Percentiles rank a stretch among this genome's conserved stretches.
Conservation (phyloP, 1,140 invertebrate species). For the Coenobita brevimanus region DNA sequence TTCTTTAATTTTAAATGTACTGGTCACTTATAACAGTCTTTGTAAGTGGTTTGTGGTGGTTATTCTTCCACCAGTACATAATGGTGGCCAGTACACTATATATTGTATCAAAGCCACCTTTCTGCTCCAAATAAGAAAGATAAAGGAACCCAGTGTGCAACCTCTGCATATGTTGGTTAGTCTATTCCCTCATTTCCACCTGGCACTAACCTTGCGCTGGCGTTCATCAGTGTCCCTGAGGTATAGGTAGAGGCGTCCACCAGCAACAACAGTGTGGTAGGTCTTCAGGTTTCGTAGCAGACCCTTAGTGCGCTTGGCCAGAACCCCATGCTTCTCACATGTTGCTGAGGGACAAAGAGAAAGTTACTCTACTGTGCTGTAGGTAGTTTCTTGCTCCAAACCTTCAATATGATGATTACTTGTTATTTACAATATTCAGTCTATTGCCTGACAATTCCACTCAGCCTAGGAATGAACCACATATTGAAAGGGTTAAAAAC, state of each 20-base stretch:
- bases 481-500: no score
- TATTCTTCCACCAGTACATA: no score
- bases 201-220: conserved; percentile 37
- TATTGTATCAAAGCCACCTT: no score
- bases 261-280: conserved; percentile 32
- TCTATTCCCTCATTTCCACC: not conserved
- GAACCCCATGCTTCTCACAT: conserved; percentile 35
- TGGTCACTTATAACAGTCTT: no score
- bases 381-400: not conserved
- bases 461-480: no score
- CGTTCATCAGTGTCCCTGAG: conserved; percentile 42
- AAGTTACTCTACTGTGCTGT: not conserved
- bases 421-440: no score
- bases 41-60: no score
- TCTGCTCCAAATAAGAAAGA: no score
- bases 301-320: conserved; percentile 39
- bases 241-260: conserved; percentile 32
- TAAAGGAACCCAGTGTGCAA: not conserved
- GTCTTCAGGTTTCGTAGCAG: conserved; percentile 35
- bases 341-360: conserved; percentile 9
- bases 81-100: no score
- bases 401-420: not conserved
- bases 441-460: no score
- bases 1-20: no score
- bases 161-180: not conserved